A percentile compares a stretch with the other conserved stretches of the same genome.
phyloP scores from a whole-genome alignment of 1,140 invertebrate species.

The Augochlora pura region DNA sequence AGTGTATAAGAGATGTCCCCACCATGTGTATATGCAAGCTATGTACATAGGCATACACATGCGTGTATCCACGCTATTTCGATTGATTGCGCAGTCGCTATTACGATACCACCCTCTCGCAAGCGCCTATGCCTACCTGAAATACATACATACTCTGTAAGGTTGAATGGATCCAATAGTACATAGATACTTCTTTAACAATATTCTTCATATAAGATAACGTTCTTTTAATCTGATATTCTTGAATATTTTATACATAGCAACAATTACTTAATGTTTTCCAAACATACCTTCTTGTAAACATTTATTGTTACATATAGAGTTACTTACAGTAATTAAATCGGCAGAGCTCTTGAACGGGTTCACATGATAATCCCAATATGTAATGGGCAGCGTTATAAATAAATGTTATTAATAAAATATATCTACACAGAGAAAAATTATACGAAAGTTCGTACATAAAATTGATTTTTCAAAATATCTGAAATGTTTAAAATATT shows the following conservation, averaged over 20 bases:
- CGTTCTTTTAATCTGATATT: neutral
- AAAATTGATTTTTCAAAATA: neutral
- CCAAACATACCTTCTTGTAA: neutral
- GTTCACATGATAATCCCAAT: neutral
- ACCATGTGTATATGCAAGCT: neutral
- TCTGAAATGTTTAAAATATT: no score
- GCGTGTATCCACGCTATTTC: conserved; percentile 25
- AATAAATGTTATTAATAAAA: neutral
- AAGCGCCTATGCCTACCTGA: neutral
- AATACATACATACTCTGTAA: neutral
- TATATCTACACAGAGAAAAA: neutral
- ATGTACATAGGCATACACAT: neutral
- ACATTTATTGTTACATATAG: neutral
- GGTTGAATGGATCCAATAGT: neutral
- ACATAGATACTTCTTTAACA: neutral
- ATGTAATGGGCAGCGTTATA: neutral
- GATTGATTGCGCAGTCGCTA: conserved; percentile 52
- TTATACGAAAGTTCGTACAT: neutral
- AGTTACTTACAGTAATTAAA: neutral
- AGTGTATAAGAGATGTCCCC: conserved; percentile 22
- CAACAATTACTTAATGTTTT: neutral
- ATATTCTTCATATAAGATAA: neutral
- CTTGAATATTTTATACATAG: no score
- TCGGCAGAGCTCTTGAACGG: neutral
- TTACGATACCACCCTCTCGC: conserved; percentile 26